Evolutionary conservation across 2,888 invertebrate species (phyloP).

Genomic region (Brachylomia viminalis): DNA sequence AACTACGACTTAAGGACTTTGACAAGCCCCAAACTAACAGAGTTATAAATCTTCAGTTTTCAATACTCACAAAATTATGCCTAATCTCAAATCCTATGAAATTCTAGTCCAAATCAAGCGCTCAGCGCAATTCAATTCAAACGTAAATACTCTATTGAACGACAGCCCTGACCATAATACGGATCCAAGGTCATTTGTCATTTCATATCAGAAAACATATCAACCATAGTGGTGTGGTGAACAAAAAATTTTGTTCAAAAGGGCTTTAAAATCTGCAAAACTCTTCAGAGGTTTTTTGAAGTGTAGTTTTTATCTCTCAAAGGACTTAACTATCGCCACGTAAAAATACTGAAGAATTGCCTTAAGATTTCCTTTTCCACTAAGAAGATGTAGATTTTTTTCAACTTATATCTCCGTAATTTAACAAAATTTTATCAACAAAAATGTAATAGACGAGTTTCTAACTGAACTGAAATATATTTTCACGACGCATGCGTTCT

Average conservation of each 20-base stretch:
- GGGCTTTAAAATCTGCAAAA: neutral
- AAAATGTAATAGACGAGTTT: slow-evolving; percentile 21
- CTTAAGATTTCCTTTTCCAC: neutral
- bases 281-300: too few species aligned
- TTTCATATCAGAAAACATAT: neutral
- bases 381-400: neutral
- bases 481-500: slow-evolving; percentile 64
- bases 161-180: neutral
- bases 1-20: too few species aligned
- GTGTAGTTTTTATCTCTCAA: neutral
- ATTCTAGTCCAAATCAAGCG: neutral
- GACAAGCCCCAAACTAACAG: too few species aligned
- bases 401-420: neutral
- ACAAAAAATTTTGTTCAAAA: neutral
- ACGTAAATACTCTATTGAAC: neutral
- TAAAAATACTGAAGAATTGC: too few species aligned
- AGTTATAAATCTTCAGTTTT: too few species aligned
- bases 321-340: neutral
- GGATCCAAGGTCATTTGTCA: slow-evolving; percentile 26
- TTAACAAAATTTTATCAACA: slow-evolving; percentile 24
- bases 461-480: slow-evolving; percentile 45
- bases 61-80: neutral
- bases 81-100: neutral
- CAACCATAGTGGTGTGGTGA: neutral
- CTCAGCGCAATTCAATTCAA: slow-evolving; percentile 19